Conservation (phyloP, 2,888 invertebrate genomes). For the Fissipunctia ypsillon region DNA sequence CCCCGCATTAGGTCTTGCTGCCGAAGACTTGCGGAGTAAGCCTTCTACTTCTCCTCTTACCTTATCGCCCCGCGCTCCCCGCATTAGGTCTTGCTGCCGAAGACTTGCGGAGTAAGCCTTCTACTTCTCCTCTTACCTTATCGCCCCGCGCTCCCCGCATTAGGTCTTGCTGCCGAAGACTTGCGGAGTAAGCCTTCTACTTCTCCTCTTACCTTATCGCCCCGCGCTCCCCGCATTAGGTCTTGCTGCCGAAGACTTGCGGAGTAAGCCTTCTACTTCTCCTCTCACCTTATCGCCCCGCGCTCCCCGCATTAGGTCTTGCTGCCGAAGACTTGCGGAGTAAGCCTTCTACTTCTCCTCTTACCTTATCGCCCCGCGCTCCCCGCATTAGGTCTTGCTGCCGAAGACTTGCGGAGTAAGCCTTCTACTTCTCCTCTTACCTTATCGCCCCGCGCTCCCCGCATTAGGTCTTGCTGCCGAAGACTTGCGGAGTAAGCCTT, state of each 20-base stretch:
- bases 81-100: too few relatives aligned
- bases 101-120: background rate
- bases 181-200: constrained; percentile 11
- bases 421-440: background rate
- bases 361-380: background rate
- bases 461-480: too few relatives aligned
- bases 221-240: background rate
- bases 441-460: background rate
- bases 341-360: constrained; percentile 1
- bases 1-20: too few relatives aligned
- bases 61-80: background rate
- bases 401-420: background rate
- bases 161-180: too few relatives aligned
- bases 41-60: background rate
- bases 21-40: background rate
- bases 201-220: background rate
- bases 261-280: constrained; percentile 8
- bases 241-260: too few relatives aligned
- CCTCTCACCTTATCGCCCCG: background rate
- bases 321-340: background rate
- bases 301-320: too few relatives aligned
- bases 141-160: background rate
- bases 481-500: background rate
- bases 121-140: background rate
- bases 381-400: too few relatives aligned